A percentile compares a stretch with the other conserved stretches of the same genome.
phyloP scores from a whole-genome alignment of 2,888 invertebrate species.

The Mesorhabditis sp. region DNA sequence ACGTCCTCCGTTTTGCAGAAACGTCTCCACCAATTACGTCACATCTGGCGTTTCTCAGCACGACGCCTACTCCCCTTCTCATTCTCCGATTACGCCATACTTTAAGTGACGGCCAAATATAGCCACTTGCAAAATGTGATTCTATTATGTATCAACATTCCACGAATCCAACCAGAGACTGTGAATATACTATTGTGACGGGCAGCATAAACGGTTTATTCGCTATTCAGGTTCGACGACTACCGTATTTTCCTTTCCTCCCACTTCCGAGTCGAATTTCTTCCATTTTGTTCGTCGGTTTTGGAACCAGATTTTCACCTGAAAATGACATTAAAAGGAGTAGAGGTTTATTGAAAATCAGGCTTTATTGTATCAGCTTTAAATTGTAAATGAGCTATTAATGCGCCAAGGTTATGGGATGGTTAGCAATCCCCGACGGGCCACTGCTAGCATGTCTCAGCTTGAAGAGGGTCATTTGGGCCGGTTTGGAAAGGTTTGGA shows the following conservation, averaged over 20 bases:
- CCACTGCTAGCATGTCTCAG: too few relatives aligned
- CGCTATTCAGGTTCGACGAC: background rate
- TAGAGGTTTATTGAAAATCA: background rate
- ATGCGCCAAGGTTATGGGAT: too few relatives aligned
- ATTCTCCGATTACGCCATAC: background rate
- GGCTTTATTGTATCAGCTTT: background rate
- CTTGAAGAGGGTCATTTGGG: too few relatives aligned
- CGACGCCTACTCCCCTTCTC: background rate
- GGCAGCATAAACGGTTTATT: background rate
- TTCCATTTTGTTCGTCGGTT: conserved; percentile 97
- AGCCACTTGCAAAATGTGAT: background rate
- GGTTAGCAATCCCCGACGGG: too few relatives aligned
- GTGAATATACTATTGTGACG: too few relatives aligned
- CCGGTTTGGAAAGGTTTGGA: too few relatives aligned
- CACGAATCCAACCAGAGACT: too few relatives aligned
- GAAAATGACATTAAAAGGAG: conserved; percentile 8
- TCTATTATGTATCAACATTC: too few relatives aligned
- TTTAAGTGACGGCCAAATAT: background rate
- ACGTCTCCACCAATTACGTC: background rate
- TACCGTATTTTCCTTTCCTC: background rate
- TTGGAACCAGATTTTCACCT: conserved; percentile 92
- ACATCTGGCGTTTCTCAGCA: background rate
- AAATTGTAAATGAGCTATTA: too few relatives aligned
- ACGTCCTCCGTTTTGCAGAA: background rate
- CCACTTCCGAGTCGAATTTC: conserved; percentile 89